Evolutionary conservation across 2,888 invertebrate genomes (phyloP), one percentile per base, ranked within the genome.

Genomic region (Agrilus mali): DNA sequence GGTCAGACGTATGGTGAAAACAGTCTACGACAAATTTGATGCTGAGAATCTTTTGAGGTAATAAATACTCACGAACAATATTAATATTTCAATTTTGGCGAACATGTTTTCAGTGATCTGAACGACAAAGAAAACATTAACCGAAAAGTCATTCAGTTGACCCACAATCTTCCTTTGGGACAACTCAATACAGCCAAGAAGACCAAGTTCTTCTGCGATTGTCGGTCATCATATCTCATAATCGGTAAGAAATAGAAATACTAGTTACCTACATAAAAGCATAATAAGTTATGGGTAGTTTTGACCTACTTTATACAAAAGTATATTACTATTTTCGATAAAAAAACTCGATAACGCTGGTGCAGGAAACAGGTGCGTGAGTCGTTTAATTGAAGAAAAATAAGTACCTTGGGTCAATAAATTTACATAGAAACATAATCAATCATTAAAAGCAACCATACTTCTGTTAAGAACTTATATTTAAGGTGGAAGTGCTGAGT

Each of bases 31-130:
- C 3, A 71, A 72, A 33, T 71, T 78, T 47, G 73, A 85, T 55
- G 65, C 85, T 1, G 82, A 82, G 57, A 66, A 69, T 43, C 84
- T 86, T 2, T 82, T 86, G 59, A 71, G 73, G 56, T 73, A 69
- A 51, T 68, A 46, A 43, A 37, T 2, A 10, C 10, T 46, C 38
- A 12, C 7, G 34, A 20, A 8, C 16, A 17, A 20, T 20, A 12
- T 37, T 37, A 10, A 7, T 17, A 2, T 33, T 31, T 17, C 20
- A 35, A 33, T 17, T 3, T 37, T 42, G 12, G n/a, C 7, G 14
- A 12, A 2, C 33, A 3, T 17, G 35, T 40, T 43, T 52, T 46
- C 40, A 62, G 60, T 16, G 51, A 50, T n/a, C 40, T 65, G 17
- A 58, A 56, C 34, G 50, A 56, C 22, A 48, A 50, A 7, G 56